Conservation (phyloP, 2,888 invertebrate genomes). For the Synergus laeviventris region DNA sequence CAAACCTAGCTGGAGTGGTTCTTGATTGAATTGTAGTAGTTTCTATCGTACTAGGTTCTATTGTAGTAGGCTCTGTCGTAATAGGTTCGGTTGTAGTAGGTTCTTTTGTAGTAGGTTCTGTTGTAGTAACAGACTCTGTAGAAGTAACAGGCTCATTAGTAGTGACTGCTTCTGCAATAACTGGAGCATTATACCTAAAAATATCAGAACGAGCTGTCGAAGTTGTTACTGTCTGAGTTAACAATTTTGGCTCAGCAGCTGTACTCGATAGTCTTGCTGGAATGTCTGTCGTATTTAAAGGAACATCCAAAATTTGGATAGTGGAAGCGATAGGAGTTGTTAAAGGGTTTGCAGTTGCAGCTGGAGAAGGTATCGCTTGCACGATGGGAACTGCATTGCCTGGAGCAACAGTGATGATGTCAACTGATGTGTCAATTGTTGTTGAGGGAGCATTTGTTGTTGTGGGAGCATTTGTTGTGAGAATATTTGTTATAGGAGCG, state of each 20-base stretch:
- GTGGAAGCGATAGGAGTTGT: slow-evolving; percentile 40
- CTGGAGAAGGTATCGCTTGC: slow-evolving; percentile 22
- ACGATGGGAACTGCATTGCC: slow-evolving; percentile 44
- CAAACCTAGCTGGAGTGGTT: slow-evolving; percentile 39
- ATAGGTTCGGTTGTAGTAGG: slow-evolving; percentile 44
- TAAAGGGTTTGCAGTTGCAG: slow-evolving; percentile 29
- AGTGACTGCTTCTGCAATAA: neutral
- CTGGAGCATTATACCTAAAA: too few species aligned
- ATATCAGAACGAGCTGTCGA: neutral
- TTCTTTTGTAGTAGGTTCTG: slow-evolving; percentile 45
- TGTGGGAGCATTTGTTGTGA: neutral
- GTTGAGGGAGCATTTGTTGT: neutral
- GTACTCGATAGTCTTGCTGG: slow-evolving; percentile 41
- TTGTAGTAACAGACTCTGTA: slow-evolving; percentile 41
- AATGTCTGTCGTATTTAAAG: slow-evolving; percentile 44
- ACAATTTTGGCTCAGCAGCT: neutral
- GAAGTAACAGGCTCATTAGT: neutral
- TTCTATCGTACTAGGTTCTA: slow-evolving; percentile 45
- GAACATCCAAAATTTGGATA: slow-evolving; percentile 42
- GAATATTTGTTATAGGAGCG: too few species aligned
- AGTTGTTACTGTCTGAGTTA: neutral
- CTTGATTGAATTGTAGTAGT: slow-evolving; percentile 44
- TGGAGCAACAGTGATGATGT: slow-evolving; percentile 18
- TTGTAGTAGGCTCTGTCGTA: slow-evolving; percentile 44
- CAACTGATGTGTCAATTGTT: slow-evolving; percentile 37